A percentile compares a stretch with the other conserved stretches of the same genome.
Conservation (phyloP, 2,797 vertebrate species). For the Catostomus latipinnis region DNA sequence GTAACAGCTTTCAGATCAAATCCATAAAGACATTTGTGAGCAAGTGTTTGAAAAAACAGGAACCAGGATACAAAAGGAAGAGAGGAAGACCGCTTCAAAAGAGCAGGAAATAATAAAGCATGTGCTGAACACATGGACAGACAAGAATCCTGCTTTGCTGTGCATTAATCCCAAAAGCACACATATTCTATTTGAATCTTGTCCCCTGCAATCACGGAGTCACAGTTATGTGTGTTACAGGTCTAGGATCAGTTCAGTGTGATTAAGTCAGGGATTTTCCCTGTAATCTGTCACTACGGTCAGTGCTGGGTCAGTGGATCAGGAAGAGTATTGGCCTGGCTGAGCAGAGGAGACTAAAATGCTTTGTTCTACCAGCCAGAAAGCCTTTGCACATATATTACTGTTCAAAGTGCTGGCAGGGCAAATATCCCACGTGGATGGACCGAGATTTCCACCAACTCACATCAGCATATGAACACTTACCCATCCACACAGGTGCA, state of each 20-base stretch:
- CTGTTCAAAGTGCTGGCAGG: constrained; percentile 57
- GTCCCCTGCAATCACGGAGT: not conserved
- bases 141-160: not conserved
- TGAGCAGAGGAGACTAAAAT: constrained; percentile 13
- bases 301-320: constrained; percentile 34
- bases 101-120: not conserved
- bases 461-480: not conserved
- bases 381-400: constrained; percentile 58
- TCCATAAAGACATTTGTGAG: not conserved
- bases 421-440: constrained; percentile 41
- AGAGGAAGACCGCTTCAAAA: not conserved
- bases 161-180: not conserved
- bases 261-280: constrained; percentile 49
- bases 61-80: not conserved
- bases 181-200: not conserved
- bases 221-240: not conserved
- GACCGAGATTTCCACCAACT: constrained; percentile 36
- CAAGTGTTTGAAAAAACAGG: not conserved
- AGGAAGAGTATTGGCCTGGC: constrained; percentile 13
- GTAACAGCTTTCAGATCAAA: not conserved
- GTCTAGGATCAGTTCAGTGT: constrained; percentile 47
- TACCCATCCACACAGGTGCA: not conserved
- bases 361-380: constrained; percentile 46
- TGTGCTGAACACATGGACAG: constrained; percentile 7
- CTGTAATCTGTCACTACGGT: constrained; percentile 51